A percentile compares a stretch with the other conserved stretches of the same genome.
These are phyloP conservation scores for Excalfactoria chinensis DNA, from an alignment of 2,113 vertebrate genomes.

Conservation along the genomic window DNA sequence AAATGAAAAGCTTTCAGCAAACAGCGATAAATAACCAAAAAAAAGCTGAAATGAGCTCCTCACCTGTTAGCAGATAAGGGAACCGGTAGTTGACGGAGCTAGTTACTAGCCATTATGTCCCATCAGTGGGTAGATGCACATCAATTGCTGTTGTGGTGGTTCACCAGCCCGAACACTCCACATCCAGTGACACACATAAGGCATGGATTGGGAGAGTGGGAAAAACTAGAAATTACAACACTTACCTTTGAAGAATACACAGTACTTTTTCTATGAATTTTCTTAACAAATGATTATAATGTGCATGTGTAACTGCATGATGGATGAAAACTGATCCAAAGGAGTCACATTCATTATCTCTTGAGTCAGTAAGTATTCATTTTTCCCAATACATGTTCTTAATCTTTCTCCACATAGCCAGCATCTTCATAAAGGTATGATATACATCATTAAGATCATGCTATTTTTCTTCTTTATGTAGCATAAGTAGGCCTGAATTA, in stretches of 20 bases:
- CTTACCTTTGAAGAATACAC: constrained; percentile 46
- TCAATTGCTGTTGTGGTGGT: constrained; percentile 39
- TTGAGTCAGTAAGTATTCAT: not conserved
- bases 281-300: constrained; percentile 6
- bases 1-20: constrained; percentile 54
- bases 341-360: not conserved
- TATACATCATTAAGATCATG: not conserved
- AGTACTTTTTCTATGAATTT: constrained; percentile 41
- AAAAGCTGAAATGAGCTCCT: constrained; percentile 45
- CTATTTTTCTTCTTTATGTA: constrained; percentile 3
- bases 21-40: constrained; percentile 26
- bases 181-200: constrained; percentile 36
- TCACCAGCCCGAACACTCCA: constrained; percentile 47
- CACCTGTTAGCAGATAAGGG: constrained; percentile 53
- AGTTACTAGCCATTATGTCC: constrained; percentile 36
- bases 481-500: constrained; percentile 23
- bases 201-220: constrained; percentile 11
- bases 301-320: not conserved
- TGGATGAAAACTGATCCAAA: not conserved
- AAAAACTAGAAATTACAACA: constrained; percentile 61
- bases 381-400: not conserved
- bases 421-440: not conserved
- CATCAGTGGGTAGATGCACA: constrained; percentile 46
- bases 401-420: not conserved
- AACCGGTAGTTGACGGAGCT: constrained; percentile 33